Evolutionary conservation across 2,113 vertebrate species (phyloP).

Genomic region (Austrofundulus limnaeus): DNA sequence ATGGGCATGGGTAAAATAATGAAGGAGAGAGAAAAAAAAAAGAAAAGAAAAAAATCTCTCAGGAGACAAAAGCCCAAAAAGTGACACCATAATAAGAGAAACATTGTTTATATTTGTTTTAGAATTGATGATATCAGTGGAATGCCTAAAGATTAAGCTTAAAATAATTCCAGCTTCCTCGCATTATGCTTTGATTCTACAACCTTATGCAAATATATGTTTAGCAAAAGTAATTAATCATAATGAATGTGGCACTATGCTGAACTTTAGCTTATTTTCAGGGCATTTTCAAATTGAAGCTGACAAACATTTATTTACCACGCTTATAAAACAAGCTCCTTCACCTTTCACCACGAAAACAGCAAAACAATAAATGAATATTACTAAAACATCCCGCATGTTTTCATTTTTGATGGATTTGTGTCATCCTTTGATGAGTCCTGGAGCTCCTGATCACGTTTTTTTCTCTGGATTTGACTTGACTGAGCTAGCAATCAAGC

Average conservation of each 20-base stretch:
- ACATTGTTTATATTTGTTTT: not conserved
- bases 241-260: no score
- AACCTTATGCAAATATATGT: not conserved
- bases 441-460: conserved; percentile 33
- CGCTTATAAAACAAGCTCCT: no score
- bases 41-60: conserved; percentile 6
- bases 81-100: not conserved
- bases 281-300: no score
- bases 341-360: no score
- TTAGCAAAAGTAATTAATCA: not conserved
- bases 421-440: not conserved
- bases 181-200: not conserved
- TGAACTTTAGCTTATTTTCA: no score
- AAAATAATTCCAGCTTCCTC: not conserved
- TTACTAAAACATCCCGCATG: not conserved
- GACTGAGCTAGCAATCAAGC: conserved; percentile 61
- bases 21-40: conserved; percentile 1
- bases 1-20: not conserved
- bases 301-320: no score
- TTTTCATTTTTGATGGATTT: not conserved
- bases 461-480: conserved; percentile 52
- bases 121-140: not conserved
- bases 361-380: no score
- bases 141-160: no score
- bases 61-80: not conserved